phyloP scores from a whole-genome alignment of 1,140 invertebrate species.

The Drosophila pachea region DNA sequence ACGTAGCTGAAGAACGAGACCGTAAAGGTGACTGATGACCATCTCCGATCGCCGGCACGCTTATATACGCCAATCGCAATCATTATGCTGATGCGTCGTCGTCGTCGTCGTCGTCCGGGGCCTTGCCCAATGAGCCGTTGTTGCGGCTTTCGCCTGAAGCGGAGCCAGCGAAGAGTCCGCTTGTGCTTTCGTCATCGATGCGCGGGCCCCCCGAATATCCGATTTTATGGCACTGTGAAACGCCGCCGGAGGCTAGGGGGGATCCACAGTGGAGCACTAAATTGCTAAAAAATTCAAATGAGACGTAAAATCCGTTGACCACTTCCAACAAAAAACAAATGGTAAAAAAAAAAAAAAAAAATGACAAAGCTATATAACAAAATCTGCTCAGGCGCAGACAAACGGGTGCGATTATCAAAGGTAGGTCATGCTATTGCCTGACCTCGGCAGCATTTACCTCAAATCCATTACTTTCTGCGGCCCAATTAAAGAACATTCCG shows the following conservation, averaged over 20 bases:
- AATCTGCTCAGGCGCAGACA: conserved; percentile 3
- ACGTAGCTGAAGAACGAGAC: conserved; percentile 60
- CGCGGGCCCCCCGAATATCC: conserved; percentile 27
- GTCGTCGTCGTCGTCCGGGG: conserved; percentile 2
- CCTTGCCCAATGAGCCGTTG: conserved; percentile 42
- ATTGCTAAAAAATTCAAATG: conserved; percentile 48
- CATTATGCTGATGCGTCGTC: conserved; percentile 31
- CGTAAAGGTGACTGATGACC: conserved; percentile 57
- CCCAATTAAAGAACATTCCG: conserved; percentile 1
- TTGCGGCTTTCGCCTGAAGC: conserved; percentile 41
- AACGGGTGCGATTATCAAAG: conserved; percentile 24
- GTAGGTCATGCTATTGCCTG: conserved; percentile 32
- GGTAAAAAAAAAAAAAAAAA: background rate
- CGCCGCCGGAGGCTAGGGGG: background rate
- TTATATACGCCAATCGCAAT: conserved; percentile 49
- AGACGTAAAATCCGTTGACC: conserved; percentile 48
- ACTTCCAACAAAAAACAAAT: conserved; percentile 40
- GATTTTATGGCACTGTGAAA: background rate
- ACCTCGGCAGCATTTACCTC: conserved; percentile 13
- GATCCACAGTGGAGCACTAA: conserved; percentile 2
- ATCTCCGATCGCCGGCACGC: conserved; percentile 5
- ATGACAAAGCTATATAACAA: background rate
- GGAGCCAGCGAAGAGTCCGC: conserved; percentile 1
- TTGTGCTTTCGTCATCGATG: conserved; percentile 52
- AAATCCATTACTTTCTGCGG: conserved; percentile 24